Percentiles rank a stretch among this genome's conserved stretches.
Conservation (phyloP, 2,113 vertebrate genomes). For the Callaeas wilsoni region DNA sequence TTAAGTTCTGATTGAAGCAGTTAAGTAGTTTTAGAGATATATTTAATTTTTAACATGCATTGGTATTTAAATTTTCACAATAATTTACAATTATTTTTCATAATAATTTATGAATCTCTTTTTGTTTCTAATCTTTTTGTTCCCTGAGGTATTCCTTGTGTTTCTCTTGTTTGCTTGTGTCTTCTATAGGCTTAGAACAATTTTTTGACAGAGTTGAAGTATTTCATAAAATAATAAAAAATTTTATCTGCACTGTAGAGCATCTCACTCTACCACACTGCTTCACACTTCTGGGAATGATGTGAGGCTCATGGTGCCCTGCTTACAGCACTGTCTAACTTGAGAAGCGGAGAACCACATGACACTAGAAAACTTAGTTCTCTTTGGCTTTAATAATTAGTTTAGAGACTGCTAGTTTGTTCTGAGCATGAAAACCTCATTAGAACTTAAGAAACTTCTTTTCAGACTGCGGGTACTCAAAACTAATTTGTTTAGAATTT, state of each 20-base stretch:
- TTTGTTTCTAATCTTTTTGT: neutral
- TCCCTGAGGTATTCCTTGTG: accelerated
- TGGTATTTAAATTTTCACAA: neutral
- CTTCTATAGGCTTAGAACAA: neutral
- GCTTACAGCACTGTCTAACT: neutral
- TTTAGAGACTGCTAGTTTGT: neutral
- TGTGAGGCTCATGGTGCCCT: accelerated
- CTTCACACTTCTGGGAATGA: neutral
- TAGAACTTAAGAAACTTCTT: neutral
- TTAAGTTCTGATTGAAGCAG: neutral
- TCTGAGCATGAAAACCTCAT: neutral
- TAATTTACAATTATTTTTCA: neutral
- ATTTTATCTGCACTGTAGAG: neutral
- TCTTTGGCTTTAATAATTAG: neutral
- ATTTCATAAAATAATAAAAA: neutral
- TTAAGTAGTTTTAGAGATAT: neutral
- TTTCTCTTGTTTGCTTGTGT: neutral
- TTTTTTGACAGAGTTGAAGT: neutral
- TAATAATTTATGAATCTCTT: neutral
- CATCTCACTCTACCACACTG: neutral
- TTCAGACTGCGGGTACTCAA: neutral
- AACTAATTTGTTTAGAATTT: neutral
- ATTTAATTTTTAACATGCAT: neutral
- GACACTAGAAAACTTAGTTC: neutral
- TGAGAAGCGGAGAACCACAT: neutral